Evolutionary conservation across 2,888 invertebrate genomes (phyloP).

Genomic region (Lithodes maja): DNA sequence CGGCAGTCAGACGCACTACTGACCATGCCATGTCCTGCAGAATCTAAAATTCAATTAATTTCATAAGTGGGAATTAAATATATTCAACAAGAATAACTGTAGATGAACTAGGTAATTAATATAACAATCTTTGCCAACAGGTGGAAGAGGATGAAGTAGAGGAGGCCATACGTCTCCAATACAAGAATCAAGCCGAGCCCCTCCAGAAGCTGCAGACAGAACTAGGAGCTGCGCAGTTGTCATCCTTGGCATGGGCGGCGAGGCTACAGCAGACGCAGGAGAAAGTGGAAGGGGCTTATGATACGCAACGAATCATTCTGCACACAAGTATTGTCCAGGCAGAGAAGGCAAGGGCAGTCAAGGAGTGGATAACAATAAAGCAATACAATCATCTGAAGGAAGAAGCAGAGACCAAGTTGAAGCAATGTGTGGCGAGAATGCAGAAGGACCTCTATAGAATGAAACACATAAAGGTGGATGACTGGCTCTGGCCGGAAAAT

Average conservation of each 20-base stretch:
- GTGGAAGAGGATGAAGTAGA: too few species aligned
- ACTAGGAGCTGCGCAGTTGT: background rate
- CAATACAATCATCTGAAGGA: constrained; percentile 2
- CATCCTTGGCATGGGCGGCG: background rate
- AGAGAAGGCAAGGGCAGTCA: background rate
- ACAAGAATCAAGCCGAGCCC: background rate
- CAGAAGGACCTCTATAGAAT: background rate
- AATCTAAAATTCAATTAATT: too few species aligned
- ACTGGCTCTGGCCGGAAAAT: background rate
- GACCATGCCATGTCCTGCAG: too few species aligned
- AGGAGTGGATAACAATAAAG: background rate
- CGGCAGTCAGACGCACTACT: too few species aligned
- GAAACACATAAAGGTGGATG: background rate
- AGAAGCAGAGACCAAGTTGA: background rate
- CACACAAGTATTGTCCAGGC: background rate
- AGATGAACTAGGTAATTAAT: too few species aligned
- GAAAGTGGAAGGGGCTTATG: background rate
- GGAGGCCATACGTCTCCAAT: too few species aligned
- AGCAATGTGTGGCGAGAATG: background rate
- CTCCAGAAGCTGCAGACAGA: background rate
- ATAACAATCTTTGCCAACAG: too few species aligned
- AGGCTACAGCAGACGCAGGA: background rate
- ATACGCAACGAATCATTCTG: background rate
- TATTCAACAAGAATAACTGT: too few species aligned
- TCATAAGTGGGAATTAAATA: too few species aligned